phyloP scores from a whole-genome alignment of 1,140 invertebrate species.

The Tetramorium parvispinum region DNA sequence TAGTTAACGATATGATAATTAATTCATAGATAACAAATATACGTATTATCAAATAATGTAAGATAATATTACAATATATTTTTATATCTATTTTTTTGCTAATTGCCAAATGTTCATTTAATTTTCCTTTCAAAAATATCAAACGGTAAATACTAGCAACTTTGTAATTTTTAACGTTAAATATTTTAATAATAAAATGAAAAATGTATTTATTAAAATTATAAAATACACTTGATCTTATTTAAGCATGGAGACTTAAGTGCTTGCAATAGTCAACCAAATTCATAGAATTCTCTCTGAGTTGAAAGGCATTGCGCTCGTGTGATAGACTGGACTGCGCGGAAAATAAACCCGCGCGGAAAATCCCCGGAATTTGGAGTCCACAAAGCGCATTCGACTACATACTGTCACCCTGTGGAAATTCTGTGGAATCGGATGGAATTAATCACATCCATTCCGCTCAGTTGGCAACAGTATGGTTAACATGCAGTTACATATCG shows the following conservation, averaged over 20 bases:
- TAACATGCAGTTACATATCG: background rate
- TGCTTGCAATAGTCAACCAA: background rate
- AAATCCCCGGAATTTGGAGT: conserved; percentile 23
- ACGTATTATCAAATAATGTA: background rate
- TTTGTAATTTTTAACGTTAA: background rate
- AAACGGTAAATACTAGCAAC: background rate
- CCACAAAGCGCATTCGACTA: background rate
- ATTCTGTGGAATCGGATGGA: conserved; percentile 31
- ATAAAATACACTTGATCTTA: background rate
- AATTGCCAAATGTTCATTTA: background rate
- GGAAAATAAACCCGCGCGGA: background rate
- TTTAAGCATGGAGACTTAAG: background rate
- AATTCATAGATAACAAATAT: conserved; percentile 8
- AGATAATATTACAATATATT: background rate
- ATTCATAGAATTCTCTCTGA: background rate
- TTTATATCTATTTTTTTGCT: background rate
- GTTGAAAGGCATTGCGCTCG: background rate
- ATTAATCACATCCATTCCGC: background rate
- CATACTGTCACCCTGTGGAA: background rate
- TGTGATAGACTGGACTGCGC: background rate
- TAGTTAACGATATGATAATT: background rate
- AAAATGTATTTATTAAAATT: background rate
- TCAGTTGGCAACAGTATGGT: background rate
- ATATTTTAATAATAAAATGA: background rate
- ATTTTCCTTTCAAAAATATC: background rate